Percentiles rank a stretch among this genome's conserved stretches.
Evolutionary conservation across 2,888 invertebrate species (phyloP).

Genomic region (Bimastos eiseni): DNA sequence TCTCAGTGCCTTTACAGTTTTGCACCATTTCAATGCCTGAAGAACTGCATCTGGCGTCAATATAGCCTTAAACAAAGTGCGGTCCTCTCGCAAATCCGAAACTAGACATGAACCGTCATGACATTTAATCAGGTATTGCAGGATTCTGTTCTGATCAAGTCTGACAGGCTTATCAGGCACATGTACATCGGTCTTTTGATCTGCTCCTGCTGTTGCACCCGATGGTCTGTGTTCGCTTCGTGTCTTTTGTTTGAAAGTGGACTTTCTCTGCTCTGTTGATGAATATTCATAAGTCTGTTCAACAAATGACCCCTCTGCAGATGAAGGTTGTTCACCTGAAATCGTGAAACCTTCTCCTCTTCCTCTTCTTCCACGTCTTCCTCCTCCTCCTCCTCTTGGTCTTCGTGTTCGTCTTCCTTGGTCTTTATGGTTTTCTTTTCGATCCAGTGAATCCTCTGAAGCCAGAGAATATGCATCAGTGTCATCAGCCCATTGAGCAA

Average conservation of each 20-base stretch:
- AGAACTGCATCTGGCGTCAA: background rate
- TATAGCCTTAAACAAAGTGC: background rate
- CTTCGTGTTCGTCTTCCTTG: background rate
- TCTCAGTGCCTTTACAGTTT: background rate
- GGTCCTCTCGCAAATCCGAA: background rate
- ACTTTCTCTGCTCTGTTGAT: background rate
- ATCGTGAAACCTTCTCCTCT: background rate
- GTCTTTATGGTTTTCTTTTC: too few species aligned
- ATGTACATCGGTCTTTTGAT: background rate
- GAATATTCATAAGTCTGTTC: background rate
- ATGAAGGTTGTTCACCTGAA: background rate
- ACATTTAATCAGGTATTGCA: background rate
- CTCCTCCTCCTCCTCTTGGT: background rate
- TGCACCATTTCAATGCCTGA: background rate
- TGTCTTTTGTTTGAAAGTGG: background rate
- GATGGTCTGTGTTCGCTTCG: background rate
- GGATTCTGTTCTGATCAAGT: background rate
- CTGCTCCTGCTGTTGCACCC: background rate
- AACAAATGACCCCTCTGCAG: background rate
- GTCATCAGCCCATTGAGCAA: background rate
- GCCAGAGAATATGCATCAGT: too few species aligned
- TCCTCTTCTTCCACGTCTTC: background rate
- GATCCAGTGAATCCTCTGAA: too few species aligned
- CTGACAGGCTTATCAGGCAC: background rate
- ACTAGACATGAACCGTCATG: background rate